Percentiles rank a stretch among this genome's conserved stretches.
Conservation (phyloP, 2,888 invertebrate species). For the Hemaris fuciformis region DNA sequence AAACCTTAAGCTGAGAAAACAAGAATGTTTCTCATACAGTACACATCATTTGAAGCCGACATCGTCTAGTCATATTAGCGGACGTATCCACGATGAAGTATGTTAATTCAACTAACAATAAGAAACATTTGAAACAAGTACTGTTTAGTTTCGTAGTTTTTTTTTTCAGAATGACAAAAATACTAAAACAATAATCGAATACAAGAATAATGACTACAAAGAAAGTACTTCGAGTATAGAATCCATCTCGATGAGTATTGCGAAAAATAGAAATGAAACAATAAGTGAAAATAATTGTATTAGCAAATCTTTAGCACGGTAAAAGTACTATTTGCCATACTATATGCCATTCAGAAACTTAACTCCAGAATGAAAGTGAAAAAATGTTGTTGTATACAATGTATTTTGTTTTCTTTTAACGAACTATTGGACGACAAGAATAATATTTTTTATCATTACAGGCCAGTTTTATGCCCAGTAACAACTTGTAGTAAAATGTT, state of each 20-base stretch:
- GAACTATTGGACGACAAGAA: too few species aligned
- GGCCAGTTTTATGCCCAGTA: constrained; percentile 68
- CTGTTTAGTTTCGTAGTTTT: too few species aligned
- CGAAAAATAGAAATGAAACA: constrained; percentile 39
- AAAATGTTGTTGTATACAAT: neutral
- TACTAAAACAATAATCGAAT: constrained; percentile 12
- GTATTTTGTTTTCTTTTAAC: neutral
- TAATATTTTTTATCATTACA: constrained; percentile 25
- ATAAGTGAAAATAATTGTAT: neutral
- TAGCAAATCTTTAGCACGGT: neutral
- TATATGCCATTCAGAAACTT: too few species aligned
- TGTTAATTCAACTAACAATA: neutral
- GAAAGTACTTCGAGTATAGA: constrained; percentile 24
- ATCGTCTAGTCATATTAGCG: too few species aligned
- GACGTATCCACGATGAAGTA: neutral
- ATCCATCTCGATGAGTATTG: neutral
- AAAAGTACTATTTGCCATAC: neutral
- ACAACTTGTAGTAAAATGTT: constrained; percentile 74
- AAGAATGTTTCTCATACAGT: neutral
- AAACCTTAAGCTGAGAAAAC: neutral
- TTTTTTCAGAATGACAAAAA: neutral
- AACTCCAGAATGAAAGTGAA: neutral
- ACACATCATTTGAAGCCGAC: neutral
- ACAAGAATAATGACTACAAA: constrained; percentile 32
- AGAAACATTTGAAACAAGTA: too few species aligned